Evolutionary conservation across 2,113 vertebrate genomes (phyloP).

Genomic region (Scomber colias): DNA sequence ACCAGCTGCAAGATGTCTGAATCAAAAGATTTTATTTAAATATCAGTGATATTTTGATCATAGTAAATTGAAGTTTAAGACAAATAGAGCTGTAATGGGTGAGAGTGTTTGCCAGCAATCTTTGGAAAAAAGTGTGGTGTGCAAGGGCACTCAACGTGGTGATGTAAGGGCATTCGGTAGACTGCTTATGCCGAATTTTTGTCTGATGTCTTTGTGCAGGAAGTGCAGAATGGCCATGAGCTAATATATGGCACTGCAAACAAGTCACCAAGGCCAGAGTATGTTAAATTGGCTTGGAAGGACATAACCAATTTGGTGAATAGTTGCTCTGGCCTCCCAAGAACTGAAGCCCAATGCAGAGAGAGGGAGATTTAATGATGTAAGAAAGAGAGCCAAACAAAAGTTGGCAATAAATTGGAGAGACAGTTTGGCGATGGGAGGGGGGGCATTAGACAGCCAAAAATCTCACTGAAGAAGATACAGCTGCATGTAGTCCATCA

Average conservation of each 20-base stretch:
- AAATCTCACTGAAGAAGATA: conserved; percentile 21
- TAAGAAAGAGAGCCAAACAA: conserved; percentile 38
- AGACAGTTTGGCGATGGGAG: conserved; percentile 39
- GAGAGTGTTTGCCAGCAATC: too few relatives aligned
- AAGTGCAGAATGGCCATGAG: conserved; percentile 24
- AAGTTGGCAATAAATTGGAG: conserved; percentile 35
- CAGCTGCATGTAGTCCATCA: conserved; percentile 14
- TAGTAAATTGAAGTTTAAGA: too few relatives aligned
- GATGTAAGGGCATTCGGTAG: background rate
- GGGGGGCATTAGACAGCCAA: conserved; percentile 11
- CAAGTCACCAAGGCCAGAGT: conserved; percentile 15
- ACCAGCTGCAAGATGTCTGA: too few relatives aligned
- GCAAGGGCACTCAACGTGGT: background rate
- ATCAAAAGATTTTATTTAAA: too few relatives aligned
- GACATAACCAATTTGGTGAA: conserved; percentile 22
- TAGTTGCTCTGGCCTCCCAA: conserved; percentile 21
- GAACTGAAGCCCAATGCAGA: conserved; percentile 7
- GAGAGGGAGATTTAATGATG: conserved; percentile 29
- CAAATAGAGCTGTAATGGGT: background rate
- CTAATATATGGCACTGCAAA: conserved; percentile 23
- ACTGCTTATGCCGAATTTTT: background rate
- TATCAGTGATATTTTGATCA: too few relatives aligned
- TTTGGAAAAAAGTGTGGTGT: background rate
- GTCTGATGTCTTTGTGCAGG: conserved; percentile 25
- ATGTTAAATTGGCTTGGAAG: conserved; percentile 34